These are phyloP conservation scores for Drosophila merina DNA, from an alignment of 2,888 invertebrate genomes.

Conservation along the genomic window DNA sequence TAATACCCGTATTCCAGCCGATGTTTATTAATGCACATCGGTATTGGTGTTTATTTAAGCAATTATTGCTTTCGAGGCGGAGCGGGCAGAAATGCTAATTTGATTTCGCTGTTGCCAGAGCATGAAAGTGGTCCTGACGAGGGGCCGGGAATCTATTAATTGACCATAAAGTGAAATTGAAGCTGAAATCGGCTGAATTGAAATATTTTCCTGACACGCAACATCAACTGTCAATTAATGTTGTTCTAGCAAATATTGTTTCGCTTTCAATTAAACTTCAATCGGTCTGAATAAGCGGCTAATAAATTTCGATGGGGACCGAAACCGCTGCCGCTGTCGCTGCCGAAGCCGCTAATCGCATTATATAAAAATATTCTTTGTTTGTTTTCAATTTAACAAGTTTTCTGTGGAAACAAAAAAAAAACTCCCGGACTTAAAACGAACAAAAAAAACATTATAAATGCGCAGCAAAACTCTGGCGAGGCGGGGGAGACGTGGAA, in stretches of 20 bases:
- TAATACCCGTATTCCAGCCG: constrained; percentile 31
- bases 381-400: constrained; percentile 52
- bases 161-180: constrained; percentile 44
- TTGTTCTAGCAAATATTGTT: constrained; percentile 29
- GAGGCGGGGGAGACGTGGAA: constrained; percentile 1
- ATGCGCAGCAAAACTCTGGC: constrained; percentile 18
- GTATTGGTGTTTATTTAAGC: constrained; percentile 65
- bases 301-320: constrained; percentile 36
- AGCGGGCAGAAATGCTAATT: constrained; percentile 57
- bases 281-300: constrained; percentile 32
- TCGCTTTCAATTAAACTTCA: constrained; percentile 47
- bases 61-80: constrained; percentile 59
- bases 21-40: constrained; percentile 70
- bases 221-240: constrained; percentile 51
- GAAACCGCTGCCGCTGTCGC: background rate
- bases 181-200: constrained; percentile 1
- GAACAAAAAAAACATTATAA: constrained; percentile 11
- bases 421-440: background rate
- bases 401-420: constrained; percentile 19
- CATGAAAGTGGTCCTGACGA: constrained; percentile 38
- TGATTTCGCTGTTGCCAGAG: constrained; percentile 51
- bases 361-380: constrained; percentile 44
- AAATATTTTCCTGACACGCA: constrained; percentile 47
- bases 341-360: constrained; percentile 44
- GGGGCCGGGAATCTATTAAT: no score